Evolutionary conservation across 2,888 invertebrate species (phyloP).

Genomic region (Hedychridium roseum): DNA sequence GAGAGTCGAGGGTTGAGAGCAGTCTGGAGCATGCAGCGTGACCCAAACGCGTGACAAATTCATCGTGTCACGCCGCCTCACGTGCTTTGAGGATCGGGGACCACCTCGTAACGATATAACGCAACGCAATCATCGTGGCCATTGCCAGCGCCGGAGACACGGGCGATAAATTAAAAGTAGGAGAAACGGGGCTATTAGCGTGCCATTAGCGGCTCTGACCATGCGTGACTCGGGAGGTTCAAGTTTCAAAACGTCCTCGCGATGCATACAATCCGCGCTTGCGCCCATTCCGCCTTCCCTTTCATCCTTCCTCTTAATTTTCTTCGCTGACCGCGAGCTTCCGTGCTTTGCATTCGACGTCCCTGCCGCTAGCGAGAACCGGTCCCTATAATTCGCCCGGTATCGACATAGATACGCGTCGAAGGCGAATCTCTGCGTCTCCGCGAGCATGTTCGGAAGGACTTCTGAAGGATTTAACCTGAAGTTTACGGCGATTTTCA

Average conservation of each 20-base stretch:
- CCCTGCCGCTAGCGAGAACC: no score
- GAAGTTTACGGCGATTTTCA: no score
- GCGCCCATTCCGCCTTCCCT: not conserved
- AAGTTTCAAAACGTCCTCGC: conserved; percentile 34
- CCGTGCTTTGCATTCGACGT: no score
- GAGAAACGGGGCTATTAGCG: conserved; percentile 58
- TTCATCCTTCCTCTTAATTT: not conserved
- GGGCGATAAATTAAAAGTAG: conserved; percentile 57
- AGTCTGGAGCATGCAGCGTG: conserved; percentile 28
- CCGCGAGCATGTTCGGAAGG: no score
- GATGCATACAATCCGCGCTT: not conserved
- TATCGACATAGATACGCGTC: no score
- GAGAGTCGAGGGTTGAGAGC: conserved; percentile 7
- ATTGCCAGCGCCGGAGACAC: conserved; percentile 23
- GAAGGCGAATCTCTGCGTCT: no score
- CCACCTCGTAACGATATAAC: conserved; percentile 40
- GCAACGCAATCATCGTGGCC: conserved; percentile 38
- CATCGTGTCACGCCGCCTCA: conserved; percentile 55
- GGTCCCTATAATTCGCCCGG: no score
- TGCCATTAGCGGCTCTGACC: conserved; percentile 53
- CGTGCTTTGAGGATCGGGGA: conserved; percentile 43
- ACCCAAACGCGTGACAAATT: conserved; percentile 56
- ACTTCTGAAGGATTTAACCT: no score
- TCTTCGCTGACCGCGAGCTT: no score
- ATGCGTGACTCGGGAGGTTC: conserved; percentile 51